Percentiles rank a stretch among this genome's conserved stretches.
phyloP scores from a whole-genome alignment of 2,888 invertebrate species.

The Gibbula magus region DNA sequence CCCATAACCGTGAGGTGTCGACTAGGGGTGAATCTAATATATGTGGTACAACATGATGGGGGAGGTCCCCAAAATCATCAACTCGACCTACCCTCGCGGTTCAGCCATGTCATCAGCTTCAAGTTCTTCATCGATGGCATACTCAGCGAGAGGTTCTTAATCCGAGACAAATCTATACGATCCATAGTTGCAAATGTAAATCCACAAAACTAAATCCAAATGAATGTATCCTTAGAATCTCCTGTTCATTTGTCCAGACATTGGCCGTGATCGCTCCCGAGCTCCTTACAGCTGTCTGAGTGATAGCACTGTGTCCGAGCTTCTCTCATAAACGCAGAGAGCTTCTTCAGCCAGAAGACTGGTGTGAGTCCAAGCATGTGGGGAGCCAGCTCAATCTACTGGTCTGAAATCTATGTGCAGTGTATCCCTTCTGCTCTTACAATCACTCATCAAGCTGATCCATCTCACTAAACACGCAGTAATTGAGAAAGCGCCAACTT shows the following conservation, averaged over 20 bases:
- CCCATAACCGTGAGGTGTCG: neutral
- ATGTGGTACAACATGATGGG: neutral
- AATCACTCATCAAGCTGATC: neutral
- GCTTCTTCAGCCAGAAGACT: slow-evolving; percentile 16
- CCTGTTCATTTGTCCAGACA: neutral
- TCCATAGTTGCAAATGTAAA: slow-evolving; percentile 9
- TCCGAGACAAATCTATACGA: slow-evolving; percentile 17
- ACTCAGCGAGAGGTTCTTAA: slow-evolving; percentile 16
- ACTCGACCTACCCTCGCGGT: neutral
- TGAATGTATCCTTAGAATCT: neutral
- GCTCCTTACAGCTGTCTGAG: slow-evolving; percentile 8
- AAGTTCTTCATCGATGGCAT: slow-evolving; percentile 17
- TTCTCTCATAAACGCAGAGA: neutral
- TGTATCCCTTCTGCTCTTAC: neutral
- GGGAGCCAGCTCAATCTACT: neutral
- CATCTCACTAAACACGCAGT: neutral
- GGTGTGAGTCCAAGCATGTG: neutral
- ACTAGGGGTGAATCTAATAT: neutral
- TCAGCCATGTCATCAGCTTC: slow-evolving; percentile 5
- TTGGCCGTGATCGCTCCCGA: neutral
- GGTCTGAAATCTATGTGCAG: neutral
- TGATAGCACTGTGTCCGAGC: slow-evolving; percentile 9
- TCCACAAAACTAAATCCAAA: slow-evolving; percentile 10
- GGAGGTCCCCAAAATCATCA: neutral
- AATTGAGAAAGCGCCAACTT: neutral